Evolutionary conservation across 2,888 invertebrate species (phyloP), one percentile per base, ranked within the genome.

Genomic region (Pyrocoelia pectoralis): DNA sequence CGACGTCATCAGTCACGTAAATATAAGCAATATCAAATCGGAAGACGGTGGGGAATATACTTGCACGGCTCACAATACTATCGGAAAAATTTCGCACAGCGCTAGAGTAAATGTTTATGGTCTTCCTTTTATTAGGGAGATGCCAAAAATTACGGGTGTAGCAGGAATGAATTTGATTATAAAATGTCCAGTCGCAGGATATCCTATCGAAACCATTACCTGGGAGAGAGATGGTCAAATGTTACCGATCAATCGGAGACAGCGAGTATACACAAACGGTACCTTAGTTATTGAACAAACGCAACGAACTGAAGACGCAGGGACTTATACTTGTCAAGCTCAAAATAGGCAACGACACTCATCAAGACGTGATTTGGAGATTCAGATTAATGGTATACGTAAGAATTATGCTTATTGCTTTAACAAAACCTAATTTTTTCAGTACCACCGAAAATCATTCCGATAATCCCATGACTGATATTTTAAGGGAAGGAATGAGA

Each of bases 11-110:
- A 94, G 94, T 77, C 94, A 95, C 83, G 91, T 95, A 69, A 95
- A 95, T 84, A 90, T 95, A 76, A 93, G 93, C 74, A 88, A 91
- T 68, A 89, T 94, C 66, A 91, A 92, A 74, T 92, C 93, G 71
- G 94, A 94, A 84, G 95, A 95, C 81, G 94, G 95, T 63, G 95
- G 95, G 18, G 93, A 94, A 76, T 95, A 94, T 79, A 89, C 92
- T 33, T 95, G 95, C 78, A 88, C 90, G 15, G 94, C 95, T 1
- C 88, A 89, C 71, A 95, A 95, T 80, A 87, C 89, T 54, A 92
- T 94, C 58, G 93, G 94, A 50, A 89, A 88, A 80, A 89, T 92
- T 9, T 85, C 88, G 49, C 95, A 95, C 77, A 91, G 91, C 62
- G 94, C 94, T 12, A 84, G 93, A 77, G 92, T 95, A 72, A 95